Conservation (phyloP, 23 tunicate genomes). For the Phallusia fumigata region DNA sequence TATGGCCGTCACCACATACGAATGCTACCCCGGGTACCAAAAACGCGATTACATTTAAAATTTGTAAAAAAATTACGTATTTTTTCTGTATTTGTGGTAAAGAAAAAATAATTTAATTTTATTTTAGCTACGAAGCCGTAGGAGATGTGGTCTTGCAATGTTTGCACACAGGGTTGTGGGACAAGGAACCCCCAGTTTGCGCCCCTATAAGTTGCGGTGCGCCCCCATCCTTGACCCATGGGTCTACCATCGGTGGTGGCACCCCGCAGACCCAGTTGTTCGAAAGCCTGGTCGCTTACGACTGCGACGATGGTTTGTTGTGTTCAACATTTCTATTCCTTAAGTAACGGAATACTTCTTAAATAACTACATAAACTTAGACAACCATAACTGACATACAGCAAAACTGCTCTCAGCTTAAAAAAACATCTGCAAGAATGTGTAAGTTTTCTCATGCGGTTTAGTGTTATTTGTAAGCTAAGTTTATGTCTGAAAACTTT, state of each 20-base stretch:
- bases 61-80: too few species aligned
- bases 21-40: slow-evolving; percentile 60
- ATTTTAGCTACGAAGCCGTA: slow-evolving; percentile 45
- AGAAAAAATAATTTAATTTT: too few species aligned
- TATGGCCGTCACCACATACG: slow-evolving; percentile 38
- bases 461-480: too few species aligned
- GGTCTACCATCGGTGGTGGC: slow-evolving; percentile 22
- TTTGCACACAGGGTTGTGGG: slow-evolving; percentile 46
- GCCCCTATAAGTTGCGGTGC: slow-evolving; percentile 51
- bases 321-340: neutral
- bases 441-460: too few species aligned
- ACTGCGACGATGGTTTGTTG: slow-evolving; percentile 50
- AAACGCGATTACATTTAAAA: neutral
- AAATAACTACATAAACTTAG: too few species aligned
- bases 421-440: too few species aligned
- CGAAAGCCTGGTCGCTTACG: slow-evolving; percentile 36
- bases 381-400: too few species aligned
- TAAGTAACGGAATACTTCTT: too few species aligned
- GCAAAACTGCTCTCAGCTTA: too few species aligned
- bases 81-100: too few species aligned
- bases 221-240: slow-evolving; percentile 35
- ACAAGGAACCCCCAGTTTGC: slow-evolving; percentile 30
- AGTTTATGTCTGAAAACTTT: too few species aligned
- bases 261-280: slow-evolving; percentile 17
- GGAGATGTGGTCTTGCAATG: slow-evolving; percentile 43